Evolutionary conservation across 2,888 invertebrate genomes (phyloP).

Genomic region (Alcis repandata): DNA sequence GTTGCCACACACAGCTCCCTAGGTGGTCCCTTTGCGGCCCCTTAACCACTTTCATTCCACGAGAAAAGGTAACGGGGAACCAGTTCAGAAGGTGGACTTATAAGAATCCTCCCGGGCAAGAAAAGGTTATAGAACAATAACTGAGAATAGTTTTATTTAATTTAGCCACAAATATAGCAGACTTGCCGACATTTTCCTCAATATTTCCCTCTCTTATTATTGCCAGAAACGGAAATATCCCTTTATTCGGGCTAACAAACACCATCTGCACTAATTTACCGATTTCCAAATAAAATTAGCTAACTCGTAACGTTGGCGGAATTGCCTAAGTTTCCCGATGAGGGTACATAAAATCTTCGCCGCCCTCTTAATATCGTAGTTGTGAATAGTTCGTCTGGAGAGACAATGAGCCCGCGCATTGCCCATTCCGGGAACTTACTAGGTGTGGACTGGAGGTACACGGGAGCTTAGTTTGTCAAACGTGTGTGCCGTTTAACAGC

Average conservation of each 20-base stretch:
- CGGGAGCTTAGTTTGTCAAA: conserved; percentile 5
- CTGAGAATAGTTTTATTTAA: conserved; percentile 29
- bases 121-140: conserved; percentile 26
- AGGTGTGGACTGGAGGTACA: conserved; percentile 10
- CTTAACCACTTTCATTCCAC: conserved; percentile 17
- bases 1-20: conserved; percentile 11
- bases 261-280: conserved; percentile 39
- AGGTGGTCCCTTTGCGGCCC: conserved; percentile 1
- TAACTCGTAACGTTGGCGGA: conserved; percentile 35
- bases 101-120: conserved; percentile 14
- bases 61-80: conserved; percentile 15
- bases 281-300: conserved; percentile 43
- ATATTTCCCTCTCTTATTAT: conserved; percentile 20
- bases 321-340: conserved; percentile 43
- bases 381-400: conserved; percentile 41
- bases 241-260: conserved; percentile 30
- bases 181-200: conserved; percentile 19
- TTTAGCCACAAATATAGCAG: conserved; percentile 26
- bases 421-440: conserved; percentile 31
- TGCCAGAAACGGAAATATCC: conserved; percentile 18
- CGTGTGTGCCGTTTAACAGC: background rate
- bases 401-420: conserved; percentile 38
- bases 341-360: conserved; percentile 39
- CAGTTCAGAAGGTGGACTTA: conserved; percentile 7
- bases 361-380: conserved; percentile 31